These are phyloP conservation scores for Sericinus montela DNA, from an alignment of 2,888 invertebrate genomes.

Conservation along the genomic window DNA sequence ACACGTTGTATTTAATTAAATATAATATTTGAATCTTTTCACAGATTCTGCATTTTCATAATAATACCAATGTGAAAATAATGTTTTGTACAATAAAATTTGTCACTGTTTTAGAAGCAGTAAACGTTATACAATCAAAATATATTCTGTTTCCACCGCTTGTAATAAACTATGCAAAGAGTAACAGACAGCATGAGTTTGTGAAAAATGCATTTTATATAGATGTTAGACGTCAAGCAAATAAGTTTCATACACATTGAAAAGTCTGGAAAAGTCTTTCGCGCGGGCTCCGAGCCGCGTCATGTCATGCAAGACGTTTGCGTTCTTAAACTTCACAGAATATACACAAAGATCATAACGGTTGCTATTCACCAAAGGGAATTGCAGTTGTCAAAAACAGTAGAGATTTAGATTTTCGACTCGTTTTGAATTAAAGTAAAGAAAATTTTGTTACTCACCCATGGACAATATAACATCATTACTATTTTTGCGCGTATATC, in stretches of 20 bases:
- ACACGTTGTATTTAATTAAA: no score
- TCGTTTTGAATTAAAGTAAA: no score
- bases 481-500: no score
- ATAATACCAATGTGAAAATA: no score
- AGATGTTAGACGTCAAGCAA: constrained; percentile 35
- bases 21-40: no score
- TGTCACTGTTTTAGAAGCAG: no score
- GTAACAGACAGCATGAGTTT: constrained; percentile 43
- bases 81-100: no score
- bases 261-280: constrained; percentile 55
- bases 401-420: no score
- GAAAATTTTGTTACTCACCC: no score
- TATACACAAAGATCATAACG: constrained; percentile 33
- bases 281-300: constrained; percentile 30
- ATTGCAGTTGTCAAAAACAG: not conserved
- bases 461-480: no score
- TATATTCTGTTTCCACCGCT: not conserved
- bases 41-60: no score
- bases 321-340: constrained; percentile 32
- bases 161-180: constrained; percentile 10
- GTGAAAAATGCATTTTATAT: constrained; percentile 54
- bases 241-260: constrained; percentile 47
- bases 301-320: constrained; percentile 32
- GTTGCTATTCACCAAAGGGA: constrained; percentile 7
- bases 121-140: no score